Percentiles rank a stretch among this genome's conserved stretches.
These are phyloP conservation scores for Drosophila parabipectinata DNA, from an alignment of 1,140 invertebrate species.

Conservation along the genomic window DNA sequence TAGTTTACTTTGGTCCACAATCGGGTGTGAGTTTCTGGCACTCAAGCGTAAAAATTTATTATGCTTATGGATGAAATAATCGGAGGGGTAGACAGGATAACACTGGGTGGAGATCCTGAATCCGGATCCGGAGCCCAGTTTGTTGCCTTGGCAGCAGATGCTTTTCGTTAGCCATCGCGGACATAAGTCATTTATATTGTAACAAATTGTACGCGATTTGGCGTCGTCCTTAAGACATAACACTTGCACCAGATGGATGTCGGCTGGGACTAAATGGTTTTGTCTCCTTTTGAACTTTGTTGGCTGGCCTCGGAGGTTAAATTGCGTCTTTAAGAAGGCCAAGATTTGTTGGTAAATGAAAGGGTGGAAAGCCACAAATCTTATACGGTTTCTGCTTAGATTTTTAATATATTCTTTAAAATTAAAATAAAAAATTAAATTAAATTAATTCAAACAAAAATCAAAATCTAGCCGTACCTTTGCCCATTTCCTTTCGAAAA, in stretches of 20 bases:
- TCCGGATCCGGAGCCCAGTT: constrained; percentile 15
- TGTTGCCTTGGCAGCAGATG: constrained; percentile 63
- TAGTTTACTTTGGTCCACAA: constrained; percentile 67
- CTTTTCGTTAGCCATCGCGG: constrained; percentile 62
- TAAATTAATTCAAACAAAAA: constrained; percentile 14
- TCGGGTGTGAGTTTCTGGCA: constrained; percentile 46
- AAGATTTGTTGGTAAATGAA: constrained; percentile 37
- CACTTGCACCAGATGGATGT: constrained; percentile 56
- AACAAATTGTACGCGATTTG: constrained; percentile 80
- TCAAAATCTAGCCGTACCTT: constrained; percentile 19
- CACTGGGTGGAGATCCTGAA: constrained; percentile 1
- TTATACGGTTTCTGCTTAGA: neutral
- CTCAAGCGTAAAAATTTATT: constrained; percentile 83
- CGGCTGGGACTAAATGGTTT: constrained; percentile 67
- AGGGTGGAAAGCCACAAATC: constrained; percentile 9
- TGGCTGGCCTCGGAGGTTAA: constrained; percentile 52
- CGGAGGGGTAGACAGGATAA: constrained; percentile 13
- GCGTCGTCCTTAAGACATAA: constrained; percentile 56
- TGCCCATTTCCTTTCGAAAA: constrained; percentile 13
- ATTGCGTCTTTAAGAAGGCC: constrained; percentile 51
- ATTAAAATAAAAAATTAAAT: too few species aligned
- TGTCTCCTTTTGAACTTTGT: constrained; percentile 67
- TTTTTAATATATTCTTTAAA: neutral
- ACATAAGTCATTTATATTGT: constrained; percentile 83
- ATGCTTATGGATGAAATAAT: constrained; percentile 72